Conservation (phyloP, 2,113 vertebrate genomes). For the Tenrec ecaudatus region DNA sequence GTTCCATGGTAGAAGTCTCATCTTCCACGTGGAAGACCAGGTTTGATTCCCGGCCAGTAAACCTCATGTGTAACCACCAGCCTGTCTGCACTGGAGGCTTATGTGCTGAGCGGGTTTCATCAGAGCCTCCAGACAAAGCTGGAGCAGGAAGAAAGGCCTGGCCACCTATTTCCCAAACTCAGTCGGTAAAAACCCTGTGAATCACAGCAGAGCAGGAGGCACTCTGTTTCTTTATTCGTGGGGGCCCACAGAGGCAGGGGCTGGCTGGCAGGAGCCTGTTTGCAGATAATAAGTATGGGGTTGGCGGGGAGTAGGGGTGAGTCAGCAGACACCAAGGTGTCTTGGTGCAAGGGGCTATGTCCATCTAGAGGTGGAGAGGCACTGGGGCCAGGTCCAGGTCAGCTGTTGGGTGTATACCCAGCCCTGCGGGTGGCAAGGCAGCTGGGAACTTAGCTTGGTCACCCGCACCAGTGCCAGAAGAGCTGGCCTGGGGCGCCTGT, state of each 20-base stretch:
- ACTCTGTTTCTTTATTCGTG: not conserved
- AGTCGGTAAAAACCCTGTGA: not conserved
- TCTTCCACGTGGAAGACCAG: not conserved
- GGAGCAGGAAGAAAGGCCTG: not conserved
- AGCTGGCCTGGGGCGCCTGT: slow-evolving; percentile 77
- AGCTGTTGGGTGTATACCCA: not conserved
- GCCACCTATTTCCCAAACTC: not conserved
- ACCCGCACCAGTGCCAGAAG: slow-evolving; percentile 14
- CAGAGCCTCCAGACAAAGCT: not conserved
- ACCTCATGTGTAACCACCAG: not conserved
- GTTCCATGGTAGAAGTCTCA: not conserved
- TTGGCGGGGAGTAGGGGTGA: accelerated
- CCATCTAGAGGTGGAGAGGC: not conserved
- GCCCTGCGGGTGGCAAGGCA: not conserved
- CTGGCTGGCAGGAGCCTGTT: not conserved
- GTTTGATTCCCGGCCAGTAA: not conserved
- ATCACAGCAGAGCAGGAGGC: not conserved
- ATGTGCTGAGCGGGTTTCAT: not conserved
- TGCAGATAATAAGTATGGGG: not conserved
- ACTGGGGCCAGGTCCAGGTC: not conserved
- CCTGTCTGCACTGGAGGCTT: not conserved
- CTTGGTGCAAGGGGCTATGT: not conserved
- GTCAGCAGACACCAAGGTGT: not conserved
- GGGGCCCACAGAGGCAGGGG: not conserved
- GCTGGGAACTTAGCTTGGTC: slow-evolving; percentile 35